Evolutionary conservation across 2,113 vertebrate species (phyloP).

Genomic region (Madoqua kirkii): DNA sequence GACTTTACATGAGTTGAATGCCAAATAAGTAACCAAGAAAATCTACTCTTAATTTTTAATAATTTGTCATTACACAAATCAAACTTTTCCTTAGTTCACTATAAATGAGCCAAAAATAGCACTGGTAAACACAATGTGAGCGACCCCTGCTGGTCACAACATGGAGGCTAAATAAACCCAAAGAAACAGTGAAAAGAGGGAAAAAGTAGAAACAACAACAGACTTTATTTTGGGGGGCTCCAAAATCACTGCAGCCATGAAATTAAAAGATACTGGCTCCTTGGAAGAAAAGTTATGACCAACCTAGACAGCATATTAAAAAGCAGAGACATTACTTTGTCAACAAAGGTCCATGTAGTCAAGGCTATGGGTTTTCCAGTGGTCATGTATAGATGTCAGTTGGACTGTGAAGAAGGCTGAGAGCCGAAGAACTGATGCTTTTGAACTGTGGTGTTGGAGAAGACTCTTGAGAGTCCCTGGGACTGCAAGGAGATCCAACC

Average conservation of each 20-base stretch:
- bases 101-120: neutral
- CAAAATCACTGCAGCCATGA: neutral
- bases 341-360: neutral
- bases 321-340: neutral
- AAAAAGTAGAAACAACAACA: neutral
- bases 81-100: neutral
- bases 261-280: neutral
- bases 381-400: neutral
- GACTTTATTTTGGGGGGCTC: neutral
- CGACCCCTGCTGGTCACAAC: conserved; percentile 40
- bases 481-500: neutral
- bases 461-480: neutral
- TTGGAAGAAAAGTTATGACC: neutral
- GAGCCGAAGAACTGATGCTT: neutral
- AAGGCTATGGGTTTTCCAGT: neutral
- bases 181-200: neutral
- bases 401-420: neutral
- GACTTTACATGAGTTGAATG: neutral
- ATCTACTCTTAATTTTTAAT: neutral
- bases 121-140: neutral
- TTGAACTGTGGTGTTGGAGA: neutral
- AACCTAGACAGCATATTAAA: neutral
- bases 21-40: neutral
- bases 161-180: neutral
- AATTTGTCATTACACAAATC: neutral